Conservation (phyloP, 2,888 invertebrate genomes). For the Crossocerus cetratus region DNA sequence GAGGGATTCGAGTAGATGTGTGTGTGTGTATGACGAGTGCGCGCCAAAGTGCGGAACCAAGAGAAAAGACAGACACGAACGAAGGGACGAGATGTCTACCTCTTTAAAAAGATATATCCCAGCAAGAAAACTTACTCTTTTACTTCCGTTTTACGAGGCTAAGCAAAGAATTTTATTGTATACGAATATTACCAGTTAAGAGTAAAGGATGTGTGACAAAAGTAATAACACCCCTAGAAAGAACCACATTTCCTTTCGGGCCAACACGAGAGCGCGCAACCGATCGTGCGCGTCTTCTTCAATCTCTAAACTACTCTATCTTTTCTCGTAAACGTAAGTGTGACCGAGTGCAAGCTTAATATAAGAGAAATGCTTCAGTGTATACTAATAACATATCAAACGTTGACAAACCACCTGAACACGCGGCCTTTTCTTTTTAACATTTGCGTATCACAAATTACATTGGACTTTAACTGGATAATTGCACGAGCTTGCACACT, state of each 20-base stretch:
- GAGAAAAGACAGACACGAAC: not conserved
- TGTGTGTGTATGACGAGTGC: slow-evolving; percentile 2
- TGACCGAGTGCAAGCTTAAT: not conserved
- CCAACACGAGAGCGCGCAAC: not conserved
- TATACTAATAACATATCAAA: slow-evolving; percentile 3
- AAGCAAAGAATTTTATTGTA: slow-evolving; percentile 6
- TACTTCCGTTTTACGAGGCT: not conserved
- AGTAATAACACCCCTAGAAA: not conserved
- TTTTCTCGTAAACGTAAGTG: not conserved
- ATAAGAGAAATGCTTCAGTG: slow-evolving; percentile 3
- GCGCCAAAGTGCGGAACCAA: not conserved
- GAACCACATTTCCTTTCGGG: not conserved
- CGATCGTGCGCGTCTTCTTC: not conserved
- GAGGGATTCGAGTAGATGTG: not conserved
- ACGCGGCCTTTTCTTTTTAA: no score
- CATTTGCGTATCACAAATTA: no score
- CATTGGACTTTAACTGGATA: no score
- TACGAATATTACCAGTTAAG: slow-evolving; percentile 3
- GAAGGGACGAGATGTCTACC: not conserved
- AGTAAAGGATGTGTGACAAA: slow-evolving; percentile 3
- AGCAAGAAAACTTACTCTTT: not conserved
- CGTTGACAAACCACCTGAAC: not conserved
- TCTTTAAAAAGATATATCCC: not conserved
- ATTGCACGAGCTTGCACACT: no score
- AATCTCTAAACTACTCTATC: no score